Evolutionary conservation across 2,797 vertebrate genomes (phyloP).

Genomic region (Phrynocephalus forsythii): DNA sequence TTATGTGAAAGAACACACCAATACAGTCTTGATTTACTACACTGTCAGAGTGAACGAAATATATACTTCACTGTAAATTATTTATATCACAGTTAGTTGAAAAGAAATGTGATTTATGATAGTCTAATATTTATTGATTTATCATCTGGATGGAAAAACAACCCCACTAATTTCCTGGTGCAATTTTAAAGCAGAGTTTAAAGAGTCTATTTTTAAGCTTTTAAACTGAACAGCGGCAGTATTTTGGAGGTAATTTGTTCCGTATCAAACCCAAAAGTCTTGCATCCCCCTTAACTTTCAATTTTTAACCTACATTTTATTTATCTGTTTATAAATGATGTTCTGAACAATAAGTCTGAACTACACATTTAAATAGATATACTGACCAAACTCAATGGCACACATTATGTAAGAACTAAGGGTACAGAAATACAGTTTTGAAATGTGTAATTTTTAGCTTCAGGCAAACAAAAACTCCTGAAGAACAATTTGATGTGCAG

Average conservation of each 20-base stretch:
- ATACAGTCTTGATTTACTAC: constrained; percentile 10
- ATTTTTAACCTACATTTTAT: no score
- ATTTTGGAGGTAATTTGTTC: constrained; percentile 19
- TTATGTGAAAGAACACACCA: constrained; percentile 7
- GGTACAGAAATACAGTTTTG: background rate
- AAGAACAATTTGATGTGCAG: background rate
- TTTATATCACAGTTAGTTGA: constrained; percentile 33
- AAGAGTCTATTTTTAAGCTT: background rate
- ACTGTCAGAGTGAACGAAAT: constrained; percentile 3
- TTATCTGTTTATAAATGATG: background rate
- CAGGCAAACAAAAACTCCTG: background rate
- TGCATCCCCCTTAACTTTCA: background rate
- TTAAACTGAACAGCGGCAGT: constrained; percentile 14
- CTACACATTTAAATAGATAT: background rate
- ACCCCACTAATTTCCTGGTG: background rate
- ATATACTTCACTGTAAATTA: constrained; percentile 24
- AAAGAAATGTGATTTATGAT: background rate
- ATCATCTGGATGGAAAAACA: background rate
- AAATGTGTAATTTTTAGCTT: background rate
- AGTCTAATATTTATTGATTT: background rate
- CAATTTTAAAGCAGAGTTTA: constrained; percentile 27
- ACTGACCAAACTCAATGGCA: background rate
- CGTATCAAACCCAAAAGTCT: background rate
- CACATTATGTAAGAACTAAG: background rate
- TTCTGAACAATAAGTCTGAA: background rate